phyloP scores from a whole-genome alignment of 2,888 invertebrate species.

The Eulithis testata region DNA sequence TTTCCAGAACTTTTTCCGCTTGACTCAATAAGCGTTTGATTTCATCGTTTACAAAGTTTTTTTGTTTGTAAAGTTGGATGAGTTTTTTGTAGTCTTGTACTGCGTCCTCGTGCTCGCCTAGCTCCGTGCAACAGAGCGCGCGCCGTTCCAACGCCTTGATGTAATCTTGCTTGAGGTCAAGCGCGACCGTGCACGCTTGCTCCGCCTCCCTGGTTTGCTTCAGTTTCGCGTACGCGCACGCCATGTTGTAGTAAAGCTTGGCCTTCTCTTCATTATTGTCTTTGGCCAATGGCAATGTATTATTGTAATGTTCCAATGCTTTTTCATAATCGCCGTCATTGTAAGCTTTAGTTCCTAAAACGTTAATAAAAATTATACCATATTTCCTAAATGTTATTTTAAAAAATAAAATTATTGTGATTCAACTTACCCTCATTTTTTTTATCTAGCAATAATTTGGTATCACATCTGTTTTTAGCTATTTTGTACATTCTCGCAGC shows the following conservation, averaged over 20 bases:
- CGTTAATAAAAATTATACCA: neutral
- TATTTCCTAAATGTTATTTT: too few species aligned
- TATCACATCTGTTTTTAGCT: slow-evolving; percentile 70
- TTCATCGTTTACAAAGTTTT: slow-evolving; percentile 85
- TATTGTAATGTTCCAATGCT: slow-evolving; percentile 92
- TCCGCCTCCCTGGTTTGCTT: slow-evolving; percentile 91
- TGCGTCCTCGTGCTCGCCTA: slow-evolving; percentile 94
- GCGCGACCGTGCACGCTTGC: slow-evolving; percentile 92
- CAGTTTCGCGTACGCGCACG: slow-evolving; percentile 92
- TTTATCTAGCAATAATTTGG: slow-evolving; percentile 93
- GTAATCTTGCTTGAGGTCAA: slow-evolving; percentile 93
- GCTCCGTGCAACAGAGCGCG: slow-evolving; percentile 93
- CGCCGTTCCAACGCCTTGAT: slow-evolving; percentile 92
- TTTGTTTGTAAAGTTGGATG: slow-evolving; percentile 83
- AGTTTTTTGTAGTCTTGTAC: slow-evolving; percentile 95
- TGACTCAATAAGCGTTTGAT: slow-evolving; percentile 92
- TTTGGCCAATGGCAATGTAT: slow-evolving; percentile 94
- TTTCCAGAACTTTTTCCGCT: slow-evolving; percentile 88
- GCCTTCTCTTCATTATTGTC: slow-evolving; percentile 94
- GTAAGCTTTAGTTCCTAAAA: slow-evolving; percentile 90
- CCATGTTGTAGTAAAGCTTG: slow-evolving; percentile 95
- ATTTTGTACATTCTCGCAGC: slow-evolving; percentile 93
- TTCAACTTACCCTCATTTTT: slow-evolving; percentile 91
- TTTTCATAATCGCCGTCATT: slow-evolving; percentile 91
- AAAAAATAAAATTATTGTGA: too few species aligned